phyloP scores from a whole-genome alignment of 2,888 invertebrate species.

The Parascotia fuliginaria region DNA sequence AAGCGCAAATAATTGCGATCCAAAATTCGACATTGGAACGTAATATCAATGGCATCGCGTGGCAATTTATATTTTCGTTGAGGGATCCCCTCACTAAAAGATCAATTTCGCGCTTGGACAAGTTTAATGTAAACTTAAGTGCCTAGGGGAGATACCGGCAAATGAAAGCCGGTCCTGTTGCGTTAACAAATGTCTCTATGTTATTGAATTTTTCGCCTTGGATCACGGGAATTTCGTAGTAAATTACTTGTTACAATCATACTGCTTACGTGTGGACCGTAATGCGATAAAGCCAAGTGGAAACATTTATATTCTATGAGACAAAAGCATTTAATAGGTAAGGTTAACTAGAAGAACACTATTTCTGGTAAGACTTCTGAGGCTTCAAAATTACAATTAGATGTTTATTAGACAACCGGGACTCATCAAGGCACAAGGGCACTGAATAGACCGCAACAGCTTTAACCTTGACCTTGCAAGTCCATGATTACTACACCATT shows the following conservation, averaged over 20 bases:
- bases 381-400: too few relatives aligned
- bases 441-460: too few relatives aligned
- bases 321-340: background rate
- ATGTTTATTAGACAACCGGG: too few relatives aligned
- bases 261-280: slow-evolving; percentile 27
- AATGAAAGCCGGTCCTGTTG: slow-evolving; percentile 74
- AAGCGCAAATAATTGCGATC: slow-evolving; percentile 40
- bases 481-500: too few relatives aligned
- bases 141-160: slow-evolving; percentile 74
- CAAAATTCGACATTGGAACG: slow-evolving; percentile 52
- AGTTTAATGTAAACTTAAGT: slow-evolving; percentile 84
- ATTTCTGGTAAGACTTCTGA: too few relatives aligned
- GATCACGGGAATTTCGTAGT: slow-evolving; percentile 50
- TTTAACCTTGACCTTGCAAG: too few relatives aligned
- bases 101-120: slow-evolving; percentile 85
- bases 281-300: slow-evolving; percentile 6
- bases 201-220: slow-evolving; percentile 74
- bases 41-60: slow-evolving; percentile 74
- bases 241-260: slow-evolving; percentile 37
- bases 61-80: slow-evolving; percentile 79
- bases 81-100: slow-evolving; percentile 80
- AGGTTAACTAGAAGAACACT: too few relatives aligned
- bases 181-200: slow-evolving; percentile 75
- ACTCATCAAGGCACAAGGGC: too few relatives aligned
- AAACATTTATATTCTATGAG: background rate